phyloP scores from a whole-genome alignment of 1,140 invertebrate genomes.

The Leptinotarsa lineolata region DNA sequence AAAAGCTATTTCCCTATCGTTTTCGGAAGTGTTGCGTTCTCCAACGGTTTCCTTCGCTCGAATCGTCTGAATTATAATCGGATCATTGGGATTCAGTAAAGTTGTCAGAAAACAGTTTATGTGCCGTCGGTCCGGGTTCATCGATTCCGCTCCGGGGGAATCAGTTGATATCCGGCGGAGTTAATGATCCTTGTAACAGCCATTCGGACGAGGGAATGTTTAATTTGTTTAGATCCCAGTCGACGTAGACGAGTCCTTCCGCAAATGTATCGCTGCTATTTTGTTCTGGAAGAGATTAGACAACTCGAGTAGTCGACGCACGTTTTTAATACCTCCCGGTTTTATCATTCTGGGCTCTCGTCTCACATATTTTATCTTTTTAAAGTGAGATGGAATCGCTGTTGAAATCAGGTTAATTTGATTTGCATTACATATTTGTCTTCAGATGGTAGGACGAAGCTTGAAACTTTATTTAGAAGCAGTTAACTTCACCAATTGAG shows the following conservation, averaged over 20 bases:
- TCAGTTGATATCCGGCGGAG: constrained; percentile 4
- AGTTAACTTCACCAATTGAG: no score
- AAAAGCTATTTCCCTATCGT: neutral
- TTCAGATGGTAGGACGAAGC: no score
- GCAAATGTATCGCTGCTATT: neutral
- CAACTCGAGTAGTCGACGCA: neutral
- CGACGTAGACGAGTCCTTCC: neutral
- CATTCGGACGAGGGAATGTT: constrained; percentile 6
- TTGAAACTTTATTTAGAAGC: no score
- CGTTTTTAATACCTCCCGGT: constrained; percentile 22
- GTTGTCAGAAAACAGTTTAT: constrained; percentile 8
- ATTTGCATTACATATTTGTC: neutral
- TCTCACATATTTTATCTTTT: constrained; percentile 4
- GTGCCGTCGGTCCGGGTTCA: constrained; percentile 1
- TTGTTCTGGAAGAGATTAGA: constrained; percentile 5
- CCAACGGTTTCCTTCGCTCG: neutral
- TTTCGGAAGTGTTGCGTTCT: neutral
- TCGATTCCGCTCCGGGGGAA: neutral
- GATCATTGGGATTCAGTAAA: constrained; percentile 6
- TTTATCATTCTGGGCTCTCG: constrained; percentile 10
- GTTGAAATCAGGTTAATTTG: neutral
- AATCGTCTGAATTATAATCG: neutral
- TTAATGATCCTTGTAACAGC: constrained; percentile 6
- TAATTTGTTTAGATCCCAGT: constrained; percentile 8
- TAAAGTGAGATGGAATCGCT: neutral